Evolutionary conservation across 2,888 invertebrate species (phyloP).

Genomic region (Aplocera efformata): DNA sequence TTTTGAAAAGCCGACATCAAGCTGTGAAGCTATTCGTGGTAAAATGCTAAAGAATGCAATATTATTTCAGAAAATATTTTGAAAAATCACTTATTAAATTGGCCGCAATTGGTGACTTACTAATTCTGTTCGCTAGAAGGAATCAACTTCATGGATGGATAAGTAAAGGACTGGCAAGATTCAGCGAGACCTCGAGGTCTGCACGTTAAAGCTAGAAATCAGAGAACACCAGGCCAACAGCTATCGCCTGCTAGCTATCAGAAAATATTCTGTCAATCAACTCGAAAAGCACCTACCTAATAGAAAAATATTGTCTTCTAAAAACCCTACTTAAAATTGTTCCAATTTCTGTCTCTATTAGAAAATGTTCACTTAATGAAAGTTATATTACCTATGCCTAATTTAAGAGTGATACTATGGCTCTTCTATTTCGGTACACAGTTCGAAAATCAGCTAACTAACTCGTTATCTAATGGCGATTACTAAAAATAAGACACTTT

Average conservation of each 20-base stretch:
- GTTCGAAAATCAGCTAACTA: constrained; percentile 75
- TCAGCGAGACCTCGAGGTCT: constrained; percentile 53
- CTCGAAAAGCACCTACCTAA: constrained; percentile 70
- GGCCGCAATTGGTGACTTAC: constrained; percentile 60
- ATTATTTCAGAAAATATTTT: constrained; percentile 68
- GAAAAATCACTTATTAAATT: constrained; percentile 56
- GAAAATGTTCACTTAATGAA: constrained; percentile 30
- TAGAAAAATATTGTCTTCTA: constrained; percentile 71
- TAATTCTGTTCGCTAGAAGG: constrained; percentile 61
- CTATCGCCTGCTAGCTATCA: constrained; percentile 64
- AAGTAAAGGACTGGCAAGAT: constrained; percentile 73
- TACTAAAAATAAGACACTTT: constrained; percentile 79
- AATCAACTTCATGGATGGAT: constrained; percentile 73
- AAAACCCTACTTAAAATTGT: constrained; percentile 70
- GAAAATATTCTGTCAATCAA: constrained; percentile 50
- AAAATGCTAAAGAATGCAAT: constrained; percentile 68
- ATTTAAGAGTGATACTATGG: constrained; percentile 57
- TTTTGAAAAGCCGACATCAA: constrained; percentile 78
- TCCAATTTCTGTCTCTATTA: constrained; percentile 46
- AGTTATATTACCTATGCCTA: constrained; percentile 30
- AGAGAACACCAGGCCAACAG: constrained; percentile 60
- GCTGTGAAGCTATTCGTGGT: constrained; percentile 72
- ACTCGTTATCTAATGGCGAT: constrained; percentile 71
- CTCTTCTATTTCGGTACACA: constrained; percentile 66
- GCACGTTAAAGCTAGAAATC: constrained; percentile 63